Evolutionary conservation across 2,797 vertebrate species (phyloP), one percentile per base, ranked within the genome.

Genomic region (Macropus fuliginosus): DNA sequence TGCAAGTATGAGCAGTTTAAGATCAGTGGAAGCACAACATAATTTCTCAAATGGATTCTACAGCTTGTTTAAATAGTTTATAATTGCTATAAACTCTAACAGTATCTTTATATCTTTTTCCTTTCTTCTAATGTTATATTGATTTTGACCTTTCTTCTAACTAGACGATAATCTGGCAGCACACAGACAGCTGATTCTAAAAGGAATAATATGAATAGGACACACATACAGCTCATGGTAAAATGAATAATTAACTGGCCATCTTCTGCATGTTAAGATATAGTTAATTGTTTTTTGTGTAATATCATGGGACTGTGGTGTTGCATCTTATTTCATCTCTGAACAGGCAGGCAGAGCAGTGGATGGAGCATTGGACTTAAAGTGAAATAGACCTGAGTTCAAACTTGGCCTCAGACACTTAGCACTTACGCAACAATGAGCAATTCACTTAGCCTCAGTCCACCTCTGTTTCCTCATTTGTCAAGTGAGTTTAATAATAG

Each of bases 381-480:
- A 87, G 93, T 90, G 59, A 14, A 24, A 56, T 87, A 89, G 74
- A 91, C 74, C 28, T 81, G 92, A 40, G 55, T 50, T 87, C 92
- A 40, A 91, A 92, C 93, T 90, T 93, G 40, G 40, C 18, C 92
- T 12, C 52, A 96, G 13, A 90, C n/a, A 55, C 91, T 95, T 90
- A 62, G 18, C 29, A 59, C 54, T 34, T 55, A 9, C 90, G 12
- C 93, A 55, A 57, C 57, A 54, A 59, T 46, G 40, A 34, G 55
- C 28, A 92, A 89, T 56, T 90, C 55, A 91, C 16, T 93, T 46
- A 28, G 6, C 27, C 56, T 59, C 91, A 46, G 21, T 81, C 5
- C 93, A 74, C 21, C 55, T 21, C 4, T 92, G 8, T 54, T 29
- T 94, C 95, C 56, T 94, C n/a, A 96, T 55, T 40, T 74, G 81